phyloP scores from a whole-genome alignment of 64 coral and sea anemone genomes.

The Orbicella faveolata region DNA sequence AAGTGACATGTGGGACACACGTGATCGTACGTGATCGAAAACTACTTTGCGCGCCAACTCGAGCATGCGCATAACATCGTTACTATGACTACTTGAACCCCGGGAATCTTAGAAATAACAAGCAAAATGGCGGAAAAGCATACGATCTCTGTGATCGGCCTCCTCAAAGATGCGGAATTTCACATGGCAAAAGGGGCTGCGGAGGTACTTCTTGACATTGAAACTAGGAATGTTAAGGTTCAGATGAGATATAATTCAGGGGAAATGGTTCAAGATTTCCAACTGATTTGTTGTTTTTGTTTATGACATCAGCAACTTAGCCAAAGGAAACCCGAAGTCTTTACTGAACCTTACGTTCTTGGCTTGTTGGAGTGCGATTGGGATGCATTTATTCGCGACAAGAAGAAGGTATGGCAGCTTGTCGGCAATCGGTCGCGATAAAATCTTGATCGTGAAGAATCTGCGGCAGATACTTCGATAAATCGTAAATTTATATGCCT shows the following conservation, averaged over 20 bases:
- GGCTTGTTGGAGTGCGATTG: constrained; percentile 97
- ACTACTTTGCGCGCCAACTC: not conserved
- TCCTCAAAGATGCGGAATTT: constrained; percentile 94
- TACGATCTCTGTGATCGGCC: constrained; percentile 70
- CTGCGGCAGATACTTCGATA: not conserved
- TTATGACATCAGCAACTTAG: constrained; percentile 65
- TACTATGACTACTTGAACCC: constrained; percentile 61
- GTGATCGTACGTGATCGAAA: not conserved
- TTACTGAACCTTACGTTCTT: constrained; percentile 63
- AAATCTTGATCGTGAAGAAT: not conserved
- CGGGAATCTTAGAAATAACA: constrained; percentile 9
- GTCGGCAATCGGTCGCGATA: not conserved
- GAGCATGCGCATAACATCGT: constrained; percentile 27
- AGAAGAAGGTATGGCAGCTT: constrained; percentile 72
- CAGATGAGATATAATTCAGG: not conserved
- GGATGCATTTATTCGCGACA: constrained; percentile 74
- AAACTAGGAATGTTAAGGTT: not conserved
- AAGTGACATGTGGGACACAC: not conserved
- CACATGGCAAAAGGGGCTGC: constrained; percentile 86
- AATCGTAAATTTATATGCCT: not conserved
- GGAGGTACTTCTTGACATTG: constrained; percentile 42
- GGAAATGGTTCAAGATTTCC: not conserved
- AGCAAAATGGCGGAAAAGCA: constrained; percentile 79
- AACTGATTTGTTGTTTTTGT: not conserved
- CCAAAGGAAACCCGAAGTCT: constrained; percentile 68